Percentiles rank a stretch among this genome's conserved stretches.
These are phyloP conservation scores for Epinephelus fuscoguttatus DNA, from an alignment of 2,113 vertebrate genomes.

Conservation along the genomic window DNA sequence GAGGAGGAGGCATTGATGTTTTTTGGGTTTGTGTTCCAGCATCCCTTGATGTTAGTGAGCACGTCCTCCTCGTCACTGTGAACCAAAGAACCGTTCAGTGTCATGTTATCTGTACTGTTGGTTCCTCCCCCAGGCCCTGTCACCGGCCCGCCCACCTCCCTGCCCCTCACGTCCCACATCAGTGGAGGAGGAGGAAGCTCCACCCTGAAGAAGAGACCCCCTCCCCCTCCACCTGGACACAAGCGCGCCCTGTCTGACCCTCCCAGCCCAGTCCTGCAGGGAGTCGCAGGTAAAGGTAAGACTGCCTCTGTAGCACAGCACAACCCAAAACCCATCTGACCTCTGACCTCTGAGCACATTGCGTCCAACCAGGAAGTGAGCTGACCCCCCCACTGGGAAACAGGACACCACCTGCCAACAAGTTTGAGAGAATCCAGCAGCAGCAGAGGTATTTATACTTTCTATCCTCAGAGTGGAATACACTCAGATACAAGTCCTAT, in stretches of 20 bases:
- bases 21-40: too few species aligned
- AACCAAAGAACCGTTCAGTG: too few species aligned
- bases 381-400: conserved; percentile 8
- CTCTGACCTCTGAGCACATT: background rate
- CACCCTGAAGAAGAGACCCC: conserved; percentile 94
- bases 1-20: too few species aligned
- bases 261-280: conserved; percentile 84
- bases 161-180: conserved; percentile 83
- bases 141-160: background rate
- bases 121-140: background rate
- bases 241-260: conserved; percentile 95
- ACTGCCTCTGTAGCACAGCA: too few species aligned
- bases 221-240: conserved; percentile 94
- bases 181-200: conserved; percentile 83
- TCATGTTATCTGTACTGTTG: too few species aligned
- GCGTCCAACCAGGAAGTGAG: conserved; percentile 13
- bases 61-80: too few species aligned
- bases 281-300: conserved; percentile 10
- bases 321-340: background rate
- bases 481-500: too few species aligned
- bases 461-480: too few species aligned
- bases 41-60: too few species aligned
- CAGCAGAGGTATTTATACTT: conserved; percentile 7
- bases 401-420: background rate
- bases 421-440: conserved; percentile 25